Conservation (phyloP, 2,797 vertebrate genomes). For the Micrastur ruficollis region DNA sequence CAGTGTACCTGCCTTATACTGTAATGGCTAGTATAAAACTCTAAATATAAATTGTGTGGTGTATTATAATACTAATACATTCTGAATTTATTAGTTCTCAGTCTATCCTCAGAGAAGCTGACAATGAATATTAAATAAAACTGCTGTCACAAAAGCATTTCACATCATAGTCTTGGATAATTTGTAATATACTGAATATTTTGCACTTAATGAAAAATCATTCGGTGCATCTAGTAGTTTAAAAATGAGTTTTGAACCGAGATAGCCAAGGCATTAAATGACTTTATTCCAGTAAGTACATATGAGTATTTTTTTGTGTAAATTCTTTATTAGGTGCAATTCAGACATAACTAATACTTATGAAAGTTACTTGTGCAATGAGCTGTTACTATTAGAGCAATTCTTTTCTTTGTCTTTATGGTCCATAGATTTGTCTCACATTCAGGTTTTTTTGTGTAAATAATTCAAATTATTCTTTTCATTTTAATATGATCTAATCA, state of each 20-base stretch:
- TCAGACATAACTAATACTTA: constrained; percentile 35
- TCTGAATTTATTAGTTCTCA: constrained; percentile 49
- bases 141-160: constrained; percentile 24
- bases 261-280: constrained; percentile 9
- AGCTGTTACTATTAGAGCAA: constrained; percentile 15
- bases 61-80: constrained; percentile 8
- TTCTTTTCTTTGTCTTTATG: constrained; percentile 21
- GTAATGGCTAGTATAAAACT: background rate
- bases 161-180: constrained; percentile 34
- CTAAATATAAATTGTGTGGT: background rate
- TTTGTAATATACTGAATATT: constrained; percentile 31
- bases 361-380: constrained; percentile 21
- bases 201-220: constrained; percentile 44
- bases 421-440: constrained; percentile 6
- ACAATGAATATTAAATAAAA: constrained; percentile 47
- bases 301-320: background rate
- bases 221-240: constrained; percentile 4
- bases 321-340: constrained; percentile 15
- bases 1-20: background rate
- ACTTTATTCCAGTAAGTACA: background rate
- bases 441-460: constrained; percentile 24
- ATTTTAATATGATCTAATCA: constrained; percentile 48
- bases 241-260: constrained; percentile 11
- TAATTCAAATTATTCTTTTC: constrained; percentile 52
- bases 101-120: constrained; percentile 31